Evolutionary conservation across 2,797 vertebrate genomes (phyloP), one percentile per base, ranked within the genome.

Genomic region (Ispidina picta): DNA sequence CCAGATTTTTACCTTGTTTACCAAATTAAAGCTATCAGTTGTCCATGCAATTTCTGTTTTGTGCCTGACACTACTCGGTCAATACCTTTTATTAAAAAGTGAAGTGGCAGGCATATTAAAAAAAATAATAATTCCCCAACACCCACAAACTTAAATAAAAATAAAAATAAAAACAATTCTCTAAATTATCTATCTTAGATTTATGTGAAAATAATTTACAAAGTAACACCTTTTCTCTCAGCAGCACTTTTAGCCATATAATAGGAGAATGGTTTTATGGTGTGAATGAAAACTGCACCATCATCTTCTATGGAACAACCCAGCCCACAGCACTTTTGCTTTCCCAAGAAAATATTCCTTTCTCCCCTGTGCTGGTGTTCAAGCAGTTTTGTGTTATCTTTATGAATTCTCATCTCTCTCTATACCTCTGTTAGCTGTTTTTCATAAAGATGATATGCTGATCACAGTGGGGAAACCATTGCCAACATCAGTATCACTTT

Each of bases 1-100:
- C 37, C 75, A 25, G 65, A 75, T 56, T 75, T 85, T 95, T 95
- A 94, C 75, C 75, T 93, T 20, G 8, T 95, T 95, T 93, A 94
- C 78, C 71, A 91, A 92, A 86, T 89, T 87, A 93, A 93, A 94
- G 82, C 46, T 51, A 78, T 63, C 2, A 11, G 65, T 72, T 70
- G 44, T 28, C 31, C 25, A 18, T 52, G 52, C 4, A 20, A n/a
- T 60, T 88, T 73, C 29, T 75, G 31, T 66, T 70, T 63, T 70
- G 28, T 64, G 49, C 55, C 35, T 70, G 48, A 62, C 59, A 74
- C 35, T 22, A 39, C 43, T 52, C 52, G 80, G 19, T 66, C 75
- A 52, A 17, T 68, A 14, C 12, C 18, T 90, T 77, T 55, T 76
- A 68, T 78, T 73, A 39, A 62, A 12, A 16, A 25, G 15, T 70